Evolutionary conservation across 2,797 vertebrate species (phyloP), one percentile per base, ranked within the genome.

Genomic region (Ispidina picta): DNA sequence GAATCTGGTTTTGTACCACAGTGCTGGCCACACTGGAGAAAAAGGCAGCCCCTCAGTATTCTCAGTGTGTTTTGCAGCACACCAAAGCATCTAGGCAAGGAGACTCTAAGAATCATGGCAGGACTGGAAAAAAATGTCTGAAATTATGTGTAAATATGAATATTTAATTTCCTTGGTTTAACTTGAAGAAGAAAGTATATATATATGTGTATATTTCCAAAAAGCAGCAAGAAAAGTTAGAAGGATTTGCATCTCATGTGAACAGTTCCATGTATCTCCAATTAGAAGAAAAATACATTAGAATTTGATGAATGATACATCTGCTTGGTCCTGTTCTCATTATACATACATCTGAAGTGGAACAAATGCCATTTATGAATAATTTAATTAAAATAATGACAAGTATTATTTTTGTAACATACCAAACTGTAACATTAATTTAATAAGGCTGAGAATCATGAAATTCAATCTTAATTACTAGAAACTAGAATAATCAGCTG

Each of bases 361-460:
- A 96, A 95, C 82, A 64, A 85, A 55, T 65, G 63, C 49, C 59
- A 86, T 89, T 92, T 93, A 81, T 77, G 46, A 94, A 93, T 95
- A 92, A 94, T 96, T 93, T 91, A 92, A 95, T 96, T 89, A 92
- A 94, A 95, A 88, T 83, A 83, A 91, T 90, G 68, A 37, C 76
- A 78, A 89, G 56, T 73, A 70, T 86, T 87, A 79, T 93, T 95
- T 94, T 65, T 86, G 64, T 80, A 87, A 52, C 66, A 80, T 60
- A 68, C 70, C 85, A 80, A 93, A 82, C 43, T 83, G 83, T 90
- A 93, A 88, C 86, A 90, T 92, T 86, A 81, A 93, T 86, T 95
- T 68, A 86, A 69, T 80, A 90, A 64, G 72, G 29, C 75, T 90
- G 59, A 86, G 46, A 91, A 88, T 92, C 80, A 76, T 65, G 26